Evolutionary conservation across 2,113 vertebrate genomes (phyloP), one percentile per base, ranked within the genome.

Genomic region (Hydrochoerus hydrochaeris): DNA sequence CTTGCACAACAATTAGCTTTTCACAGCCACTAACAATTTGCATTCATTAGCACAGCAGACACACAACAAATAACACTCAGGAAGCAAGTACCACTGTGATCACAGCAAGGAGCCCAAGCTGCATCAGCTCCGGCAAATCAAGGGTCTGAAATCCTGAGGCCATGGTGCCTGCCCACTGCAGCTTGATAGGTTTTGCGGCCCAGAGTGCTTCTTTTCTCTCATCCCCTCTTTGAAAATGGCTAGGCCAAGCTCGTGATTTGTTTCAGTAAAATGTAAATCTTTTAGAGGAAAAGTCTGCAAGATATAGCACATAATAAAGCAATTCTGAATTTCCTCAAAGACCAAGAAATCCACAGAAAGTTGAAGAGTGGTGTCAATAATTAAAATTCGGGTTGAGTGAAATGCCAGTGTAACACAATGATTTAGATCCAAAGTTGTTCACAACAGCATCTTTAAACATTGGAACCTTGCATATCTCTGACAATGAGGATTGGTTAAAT

Each of bases 1-100:
- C 97, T 97, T 97, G 90, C 62, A 82, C 86, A 75, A 95, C 96
- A 98, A 97, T 97, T 96, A 97, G 97, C 94, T 96, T 95, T 96
- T 97, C 96, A 96, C 97, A 97, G 92, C 85, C 81, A 94, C 97
- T 95, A 97, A 94, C 97, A 95, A 93, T 95, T 96, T 95, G 83
- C 71, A 92, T 91, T 97, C 89, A 97, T 98, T 97, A 97, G 91
- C 95, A 95, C 93, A 0, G 0, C 54, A 75, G 84, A 96, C 83
- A 91, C 19, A 44, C 65, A 85, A 85, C 95, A 95, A 80, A 84
- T 75, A 83, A 93, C 80, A 67, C 75, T 58, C 57, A 14, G 38
- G 46, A 73, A 91, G 46, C 91, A 88, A 90, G 87, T 19, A 24
- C 4, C 85, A 22, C 52, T 41, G 69, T 44, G 88, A 77, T 44